Conservation (phyloP, 2,113 vertebrate genomes). For the Ptilonorhynchus violaceus region DNA sequence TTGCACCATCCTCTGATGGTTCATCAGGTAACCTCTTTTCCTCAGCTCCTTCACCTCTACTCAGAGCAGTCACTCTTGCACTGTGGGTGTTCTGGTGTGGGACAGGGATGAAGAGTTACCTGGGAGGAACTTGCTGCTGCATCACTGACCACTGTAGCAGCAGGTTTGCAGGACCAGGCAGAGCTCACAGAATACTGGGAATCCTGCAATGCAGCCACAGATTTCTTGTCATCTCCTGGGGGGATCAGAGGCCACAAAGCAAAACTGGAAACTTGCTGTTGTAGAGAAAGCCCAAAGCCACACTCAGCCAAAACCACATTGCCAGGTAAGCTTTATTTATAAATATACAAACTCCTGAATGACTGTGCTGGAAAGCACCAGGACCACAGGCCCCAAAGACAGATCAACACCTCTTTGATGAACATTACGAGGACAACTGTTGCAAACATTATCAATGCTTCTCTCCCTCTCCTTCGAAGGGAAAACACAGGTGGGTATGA, state of each 20-base stretch:
- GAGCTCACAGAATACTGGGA: neutral
- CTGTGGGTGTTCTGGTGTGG: neutral
- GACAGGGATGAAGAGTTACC: neutral
- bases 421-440: fast-evolving
- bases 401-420: neutral
- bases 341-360: neutral
- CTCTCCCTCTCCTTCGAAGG: neutral
- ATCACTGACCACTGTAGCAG: neutral
- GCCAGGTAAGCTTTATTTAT: conserved; percentile 31
- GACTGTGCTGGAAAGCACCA: neutral
- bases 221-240: neutral
- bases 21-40: neutral
- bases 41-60: neutral
- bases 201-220: neutral
- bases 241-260: neutral
- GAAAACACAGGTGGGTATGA: neutral
- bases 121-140: neutral
- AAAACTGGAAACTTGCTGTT: neutral
- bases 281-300: neutral
- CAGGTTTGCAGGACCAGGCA: neutral
- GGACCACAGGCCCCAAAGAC: conserved; percentile 39
- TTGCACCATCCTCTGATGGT: neutral
- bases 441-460: neutral
- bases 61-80: neutral
- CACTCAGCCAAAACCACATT: neutral